A percentile compares a stretch with the other conserved stretches of the same genome.
phyloP scores from a whole-genome alignment of 2,113 vertebrate genomes.

The Amblyopsis rosae region DNA sequence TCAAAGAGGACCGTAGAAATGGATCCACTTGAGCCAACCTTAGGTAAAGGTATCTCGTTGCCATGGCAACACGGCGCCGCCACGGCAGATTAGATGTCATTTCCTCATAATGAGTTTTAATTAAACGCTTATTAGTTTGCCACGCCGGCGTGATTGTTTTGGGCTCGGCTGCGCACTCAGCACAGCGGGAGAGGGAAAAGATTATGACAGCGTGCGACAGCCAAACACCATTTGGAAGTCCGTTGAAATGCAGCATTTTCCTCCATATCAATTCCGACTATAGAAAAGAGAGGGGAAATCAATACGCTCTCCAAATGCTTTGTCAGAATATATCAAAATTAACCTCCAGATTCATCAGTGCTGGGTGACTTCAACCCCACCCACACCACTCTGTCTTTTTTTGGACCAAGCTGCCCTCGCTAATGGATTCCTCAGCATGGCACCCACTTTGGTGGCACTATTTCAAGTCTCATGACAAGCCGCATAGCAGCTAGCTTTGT shows the following conservation, averaged over 20 bases:
- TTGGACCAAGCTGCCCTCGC: conserved; percentile 26
- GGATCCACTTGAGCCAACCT: conserved; percentile 10
- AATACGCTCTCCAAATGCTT: conserved; percentile 26
- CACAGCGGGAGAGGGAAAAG: conserved; percentile 26
- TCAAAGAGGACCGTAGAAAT: conserved; percentile 14
- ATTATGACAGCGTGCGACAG: conserved; percentile 37
- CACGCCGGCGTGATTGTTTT: conserved; percentile 55
- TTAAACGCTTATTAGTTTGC: conserved; percentile 70
- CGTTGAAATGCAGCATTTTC: conserved; percentile 21
- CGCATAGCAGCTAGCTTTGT: conserved; percentile 39
- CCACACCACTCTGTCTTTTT: conserved; percentile 12
- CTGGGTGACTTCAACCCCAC: conserved; percentile 28
- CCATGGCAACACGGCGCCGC: conserved; percentile 36
- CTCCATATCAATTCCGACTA: conserved; percentile 33
- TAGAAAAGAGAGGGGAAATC: conserved; percentile 31
- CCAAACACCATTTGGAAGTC: conserved; percentile 27
- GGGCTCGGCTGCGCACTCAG: conserved; percentile 26
- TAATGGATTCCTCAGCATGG: conserved; percentile 57
- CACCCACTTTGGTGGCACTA: conserved; percentile 55
- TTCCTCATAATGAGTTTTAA: conserved; percentile 66
- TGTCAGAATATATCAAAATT: conserved; percentile 44
- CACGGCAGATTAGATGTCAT: conserved; percentile 46
- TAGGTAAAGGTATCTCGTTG: conserved; percentile 37
- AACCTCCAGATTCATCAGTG: conserved; percentile 43
- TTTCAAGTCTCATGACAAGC: conserved; percentile 61